Conservation (phyloP, 1,140 invertebrate species). For the Papilio glaucus region DNA sequence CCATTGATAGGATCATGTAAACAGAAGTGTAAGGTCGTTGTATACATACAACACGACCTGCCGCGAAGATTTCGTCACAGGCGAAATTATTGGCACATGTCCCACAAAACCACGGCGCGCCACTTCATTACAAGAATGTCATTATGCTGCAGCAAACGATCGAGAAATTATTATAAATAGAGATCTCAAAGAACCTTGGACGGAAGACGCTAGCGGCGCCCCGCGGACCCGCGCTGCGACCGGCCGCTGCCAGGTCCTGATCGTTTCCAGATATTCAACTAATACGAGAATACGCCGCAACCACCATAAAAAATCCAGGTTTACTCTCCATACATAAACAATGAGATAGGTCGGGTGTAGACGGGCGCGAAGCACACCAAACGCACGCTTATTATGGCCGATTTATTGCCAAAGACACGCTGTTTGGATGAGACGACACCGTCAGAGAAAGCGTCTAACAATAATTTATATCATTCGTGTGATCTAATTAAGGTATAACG, state of each 20-base stretch:
- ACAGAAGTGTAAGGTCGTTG: conserved; percentile 64
- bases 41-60: conserved; percentile 75
- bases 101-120: conserved; percentile 76
- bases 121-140: conserved; percentile 81
- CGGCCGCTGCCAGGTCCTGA: conserved; percentile 55
- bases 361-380: conserved; percentile 78
- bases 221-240: conserved; percentile 46
- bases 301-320: conserved; percentile 79
- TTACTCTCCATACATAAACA: conserved; percentile 83
- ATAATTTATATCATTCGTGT: conserved; percentile 81
- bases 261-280: conserved; percentile 67
- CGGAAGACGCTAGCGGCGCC: conserved; percentile 62
- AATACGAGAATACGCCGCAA: conserved; percentile 67
- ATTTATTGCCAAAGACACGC: conserved; percentile 73
- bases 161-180: conserved; percentile 81
- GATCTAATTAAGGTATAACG: conserved; percentile 81
- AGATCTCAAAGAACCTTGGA: conserved; percentile 76
- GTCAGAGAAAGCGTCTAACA: conserved; percentile 74
- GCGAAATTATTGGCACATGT: conserved; percentile 80
- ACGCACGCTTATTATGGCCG: conserved; percentile 81
- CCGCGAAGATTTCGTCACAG: conserved; percentile 68
- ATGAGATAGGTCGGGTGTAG: conserved; percentile 82
- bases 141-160: conserved; percentile 80
- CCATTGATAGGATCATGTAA: conserved; percentile 54
- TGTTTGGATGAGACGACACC: conserved; percentile 58